Evolutionary conservation across 2,888 invertebrate species (phyloP), one percentile per base, ranked within the genome.

Genomic region (Galerucella calmariensis): DNA sequence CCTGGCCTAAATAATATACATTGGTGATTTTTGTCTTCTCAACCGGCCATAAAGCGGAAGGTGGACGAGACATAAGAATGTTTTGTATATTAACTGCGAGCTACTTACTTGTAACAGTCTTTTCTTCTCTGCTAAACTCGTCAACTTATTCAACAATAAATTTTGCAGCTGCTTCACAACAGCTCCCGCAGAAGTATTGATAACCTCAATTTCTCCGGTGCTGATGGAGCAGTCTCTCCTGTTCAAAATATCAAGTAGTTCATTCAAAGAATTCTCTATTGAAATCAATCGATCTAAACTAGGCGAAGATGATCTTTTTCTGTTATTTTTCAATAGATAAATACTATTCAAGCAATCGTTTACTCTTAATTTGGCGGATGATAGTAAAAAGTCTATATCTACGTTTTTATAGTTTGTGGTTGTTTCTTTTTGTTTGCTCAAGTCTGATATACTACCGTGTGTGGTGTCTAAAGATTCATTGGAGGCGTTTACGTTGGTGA

Each of bases 291-390:
- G 90, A 61, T 93, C 93, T n/a, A 91, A 87, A 80, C 91, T 90
- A 4, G 92, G 92, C 0, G 92, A 92, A 0, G 92, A 91, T 0
- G 92, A 91, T 74, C 92, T 89, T n/a, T 89, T 90, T 75, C 91
- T 89, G 27, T 92, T 90, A 27, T 90, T 90, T 75, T 92, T 90
- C 84, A 93, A 88, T 75, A 91, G 88, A 80, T 88, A 91, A 85
- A 93, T 88, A 83, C 92, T 92, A 78, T 89, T 89, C 44, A 93
- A 88, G 82, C 93, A 92, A 82, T 93, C 92, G 81, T 91, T 91
- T 8, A 93, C 90, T 81, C 93, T 92, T 81, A 91, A 90, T 84
- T 91, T 91, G 69, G 92, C 92, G 79, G 90, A 89, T 63, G 91
- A 89, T 2, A 93, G 89, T 16, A 91, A 90, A 82, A 88, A 90